A percentile compares a stretch with the other conserved stretches of the same genome.
phyloP scores from a whole-genome alignment of 2,113 vertebrate species.

The Chaenogobius annularis region DNA sequence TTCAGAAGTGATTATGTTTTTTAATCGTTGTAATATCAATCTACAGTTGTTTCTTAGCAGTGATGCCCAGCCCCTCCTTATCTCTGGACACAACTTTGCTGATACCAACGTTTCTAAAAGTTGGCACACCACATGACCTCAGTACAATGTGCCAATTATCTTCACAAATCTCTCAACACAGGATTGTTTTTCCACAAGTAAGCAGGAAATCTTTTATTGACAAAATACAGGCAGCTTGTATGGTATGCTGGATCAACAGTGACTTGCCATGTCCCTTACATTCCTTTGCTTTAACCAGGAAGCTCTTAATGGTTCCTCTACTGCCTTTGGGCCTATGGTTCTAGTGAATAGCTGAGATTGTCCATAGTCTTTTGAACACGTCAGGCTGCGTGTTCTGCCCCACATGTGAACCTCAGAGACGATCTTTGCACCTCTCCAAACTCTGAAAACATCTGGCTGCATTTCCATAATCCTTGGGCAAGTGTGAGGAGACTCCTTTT shows the following conservation, averaged over 20 bases:
- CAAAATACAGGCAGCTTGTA: constrained; percentile 39
- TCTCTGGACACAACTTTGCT: too few species aligned
- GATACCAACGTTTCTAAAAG: too few species aligned
- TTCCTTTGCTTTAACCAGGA: constrained; percentile 48
- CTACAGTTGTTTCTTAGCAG: too few species aligned
- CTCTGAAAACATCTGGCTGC: constrained; percentile 24
- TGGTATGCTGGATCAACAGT: constrained; percentile 51
- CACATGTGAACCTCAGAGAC: constrained; percentile 27
- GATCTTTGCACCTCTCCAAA: constrained; percentile 25
- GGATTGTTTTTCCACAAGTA: constrained; percentile 22
- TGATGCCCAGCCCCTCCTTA: too few species aligned
- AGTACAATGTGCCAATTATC: not conserved
- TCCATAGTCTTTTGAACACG: constrained; percentile 47
- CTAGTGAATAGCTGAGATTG: constrained; percentile 60
- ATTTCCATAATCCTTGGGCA: constrained; percentile 53
- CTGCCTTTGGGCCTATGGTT: constrained; percentile 54
- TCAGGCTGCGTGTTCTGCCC: constrained; percentile 56
- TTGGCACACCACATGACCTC: too few species aligned
- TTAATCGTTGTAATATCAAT: too few species aligned
- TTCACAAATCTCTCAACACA: not conserved
- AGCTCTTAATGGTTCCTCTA: constrained; percentile 59
- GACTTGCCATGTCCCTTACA: constrained; percentile 54
- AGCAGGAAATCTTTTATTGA: constrained; percentile 57
- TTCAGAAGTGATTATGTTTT: too few species aligned
- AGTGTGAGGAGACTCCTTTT: constrained; percentile 7